phyloP scores from a whole-genome alignment of 2,888 invertebrate species.

The Taphrorychus bicolor region DNA sequence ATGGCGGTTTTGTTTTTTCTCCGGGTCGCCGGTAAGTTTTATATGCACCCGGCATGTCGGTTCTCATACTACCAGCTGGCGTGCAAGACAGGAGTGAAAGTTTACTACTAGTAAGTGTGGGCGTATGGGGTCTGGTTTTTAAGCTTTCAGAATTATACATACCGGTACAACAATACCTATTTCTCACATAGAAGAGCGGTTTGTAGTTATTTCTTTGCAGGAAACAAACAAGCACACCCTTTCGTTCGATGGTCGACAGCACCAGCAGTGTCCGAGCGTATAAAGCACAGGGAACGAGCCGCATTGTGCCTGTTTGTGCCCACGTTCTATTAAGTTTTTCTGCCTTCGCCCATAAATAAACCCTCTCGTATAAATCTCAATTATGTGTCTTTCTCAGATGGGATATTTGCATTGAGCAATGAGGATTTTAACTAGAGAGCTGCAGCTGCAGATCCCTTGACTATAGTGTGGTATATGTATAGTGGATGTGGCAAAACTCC shows the following conservation, averaged over 20 bases:
- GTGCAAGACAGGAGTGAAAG: conserved; percentile 1
- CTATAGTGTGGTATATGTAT: no score
- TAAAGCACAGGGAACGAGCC: conserved; percentile 10
- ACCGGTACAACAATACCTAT: neutral
- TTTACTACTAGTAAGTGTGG: neutral
- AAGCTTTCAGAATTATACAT: neutral
- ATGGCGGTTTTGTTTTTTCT: conserved; percentile 43
- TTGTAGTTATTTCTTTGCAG: neutral
- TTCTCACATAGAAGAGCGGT: no score
- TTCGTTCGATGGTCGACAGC: neutral
- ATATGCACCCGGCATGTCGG: neutral
- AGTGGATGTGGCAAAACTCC: conserved; percentile 21
- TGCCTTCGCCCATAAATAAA: conserved; percentile 28
- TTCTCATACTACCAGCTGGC: conserved; percentile 2
- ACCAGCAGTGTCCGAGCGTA: conserved; percentile 18
- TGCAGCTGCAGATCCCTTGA: no score
- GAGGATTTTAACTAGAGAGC: conserved; percentile 37
- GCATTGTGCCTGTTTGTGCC: conserved; percentile 30
- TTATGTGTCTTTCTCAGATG: conserved; percentile 43
- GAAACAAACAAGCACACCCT: conserved; percentile 16
- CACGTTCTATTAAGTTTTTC: conserved; percentile 36
- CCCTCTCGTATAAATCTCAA: conserved; percentile 43
- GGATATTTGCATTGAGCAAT: conserved; percentile 43
- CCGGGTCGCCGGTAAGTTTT: neutral
- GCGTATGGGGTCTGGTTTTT: neutral